Base-by-base conservation (phyloP, 2,797 vertebrate species). In the Manis crassicaudata region DNA sequence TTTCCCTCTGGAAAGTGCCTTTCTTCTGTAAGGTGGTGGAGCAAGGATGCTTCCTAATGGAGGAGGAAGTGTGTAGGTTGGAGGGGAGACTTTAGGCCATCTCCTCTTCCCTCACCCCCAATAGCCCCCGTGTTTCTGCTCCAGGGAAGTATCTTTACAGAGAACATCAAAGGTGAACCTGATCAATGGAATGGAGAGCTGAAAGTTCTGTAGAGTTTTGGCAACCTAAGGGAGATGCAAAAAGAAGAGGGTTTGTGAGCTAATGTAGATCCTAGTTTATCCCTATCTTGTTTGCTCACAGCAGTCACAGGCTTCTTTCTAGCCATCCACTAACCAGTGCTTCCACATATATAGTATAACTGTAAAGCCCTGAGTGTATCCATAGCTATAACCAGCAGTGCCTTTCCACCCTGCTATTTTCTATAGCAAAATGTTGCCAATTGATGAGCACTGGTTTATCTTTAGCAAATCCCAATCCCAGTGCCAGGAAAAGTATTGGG, bases 201-300 rank as follows among this genome's bases (percentile, higher is more conserved):
- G 63, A 94, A 96, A 43, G 27, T 92, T 95, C 76, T 94, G 1
- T 90, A 79, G 83, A 77, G 80, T 32, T 93, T 94, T 40, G 43
- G 20, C 17, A 81, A 79, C 76, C 21, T 73, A 75, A 89, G 79
- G 75, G 58, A 95, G 37, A 46, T 63, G 73, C 35, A 21, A 40
- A 81, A 73, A 29, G 32, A 62, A 62, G 20, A 88, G 27, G 7
- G 13, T 40, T 84, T 94, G 67, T 12, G 91, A 91, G 54, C 23
- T 76, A 91, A 92, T 72, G 79, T 2, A 91, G 72, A 80, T 92
- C 95, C 43, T 50, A 65, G 82, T 95, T 95, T 79, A 77, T 92
- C 37, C n/a, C 17, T 81, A 18, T 88, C 40, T 29, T 95, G 27
- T 93, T 82, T 75, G 7, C 7, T 43, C 35, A 73, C 25, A 83